Evolutionary conservation across 1,140 invertebrate species (phyloP), one percentile per base, ranked within the genome.

Genomic region (Homarus americanus): DNA sequence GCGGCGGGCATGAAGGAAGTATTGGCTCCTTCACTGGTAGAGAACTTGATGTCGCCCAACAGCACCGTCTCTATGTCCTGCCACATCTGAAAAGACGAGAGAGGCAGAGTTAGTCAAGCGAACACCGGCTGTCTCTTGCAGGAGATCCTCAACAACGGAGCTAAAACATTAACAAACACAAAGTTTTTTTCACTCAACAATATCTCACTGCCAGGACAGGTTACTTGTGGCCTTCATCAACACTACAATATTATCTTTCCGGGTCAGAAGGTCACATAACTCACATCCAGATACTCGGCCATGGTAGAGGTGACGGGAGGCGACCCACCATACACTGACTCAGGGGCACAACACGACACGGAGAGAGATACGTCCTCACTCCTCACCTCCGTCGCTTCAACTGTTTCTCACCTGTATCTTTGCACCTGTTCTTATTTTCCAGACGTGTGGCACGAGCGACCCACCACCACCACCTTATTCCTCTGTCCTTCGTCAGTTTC

Each of bases 61-160:
- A 89, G 79, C 69, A 89, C 87, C 9, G 87, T 82, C 87, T 89
- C 87, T 24, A 89, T 66, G 69, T 89, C 87, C 66, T 82, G 63
- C 87, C 87, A 89, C 87, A 89, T 79, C 87, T 89, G 87, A 28
- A 53, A 69, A 15, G 63, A 69, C 20, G 20, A 41, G 63, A 38
- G 63, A 69, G 34, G 7, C 32, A 38, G 38, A 69, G 34, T 32
- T 82, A 58, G n/a, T 82, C 53, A 58, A 4, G 4, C 53, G 15
- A 15, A 7, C 44, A 49, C 7, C n/a, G n/a, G n/a, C n/a, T n/a
- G 44, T 49, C 44, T 49, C 44, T 10, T 9, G 44, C 44, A 49
- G 44, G 44, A 49, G 9, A 49, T 17, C 44, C 44, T 49, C 44
- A 58, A 0, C 53, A 15, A 20, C 53, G 20, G 12, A 20, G 4